Evolutionary conservation across 2,888 invertebrate species (phyloP), one percentile per base, ranked within the genome.

Genomic region (Lithosia quadra): DNA sequence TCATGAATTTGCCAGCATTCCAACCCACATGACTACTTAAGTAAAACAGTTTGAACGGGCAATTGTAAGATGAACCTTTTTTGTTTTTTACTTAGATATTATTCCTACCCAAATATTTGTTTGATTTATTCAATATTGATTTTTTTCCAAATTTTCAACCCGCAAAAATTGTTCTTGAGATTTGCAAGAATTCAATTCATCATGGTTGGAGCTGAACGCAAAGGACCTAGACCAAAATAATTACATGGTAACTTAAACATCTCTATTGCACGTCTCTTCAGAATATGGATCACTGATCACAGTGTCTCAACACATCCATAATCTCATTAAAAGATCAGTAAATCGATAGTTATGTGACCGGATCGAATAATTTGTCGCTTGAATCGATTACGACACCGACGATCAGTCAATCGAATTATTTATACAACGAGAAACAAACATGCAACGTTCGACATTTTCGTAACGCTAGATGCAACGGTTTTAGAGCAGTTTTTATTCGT

Each of bases 381-480:
- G 73, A 75, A 82, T 81, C 69, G 77, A 80, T 85, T 83, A 78
- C 82, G 72, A 69, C 77, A 82, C 66, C 63, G 62, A 57, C 66
- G 70, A 74, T 73, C 78, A 73, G 81, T 73, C 67, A 73, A 77
- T 78, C 79, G 78, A 82, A 84, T 85, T 79, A 85, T 86, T 84
- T 87, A 80, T 78, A 81, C 77, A 83, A 80, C 80, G 75, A 82
- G 80, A 84, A 79, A 81, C 72, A 77, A 78, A 81, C 81, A 88
- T 88, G 89, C 87, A 88, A 88, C 81, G 70, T 78, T 71, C 63
- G 36, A 71, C 43, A 69, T 88, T 89, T 85, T 89, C 86, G 89
- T 80, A 90, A 90, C 70, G 71, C 75, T 75, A 86, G 82, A 88
- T 89, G 86, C 88, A 89, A 89, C 83, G 78, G 39, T 79, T 69